Base-by-base conservation (phyloP, 2,888 invertebrate genomes). In the Sturmia bella region DNA sequence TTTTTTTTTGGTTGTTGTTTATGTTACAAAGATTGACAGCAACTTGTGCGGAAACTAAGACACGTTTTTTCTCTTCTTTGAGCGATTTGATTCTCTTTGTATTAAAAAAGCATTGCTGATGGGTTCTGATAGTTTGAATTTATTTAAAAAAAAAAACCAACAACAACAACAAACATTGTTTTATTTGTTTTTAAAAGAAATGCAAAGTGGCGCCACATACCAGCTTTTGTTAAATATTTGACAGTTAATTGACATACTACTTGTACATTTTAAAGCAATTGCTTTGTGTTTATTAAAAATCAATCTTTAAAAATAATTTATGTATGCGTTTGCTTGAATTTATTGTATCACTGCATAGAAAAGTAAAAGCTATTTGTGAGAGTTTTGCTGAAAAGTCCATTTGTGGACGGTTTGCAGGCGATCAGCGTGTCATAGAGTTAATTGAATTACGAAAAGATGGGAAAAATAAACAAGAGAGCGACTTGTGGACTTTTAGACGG, bases 1-100 rank as follows among this genome's bases (percentile, higher is more conserved):
- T 41, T n/a, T n/a, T n/a, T n/a, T n/a, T n/a, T n/a, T n/a, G n/a
- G n/a, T n/a, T n/a, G n/a, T n/a, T n/a, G n/a, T n/a, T n/a, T 32
- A 59, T 32, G 59, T 59, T 43, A 2, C 11, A n/a, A 0, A 79
- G 83, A 84, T 84, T 84, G 84, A 84, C 83, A 84, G 84, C 84
- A 80, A 83, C 83, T 84, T 84, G 84, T 84, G 84, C 83, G 83
- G 83, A 84, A 84, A 84, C 77, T 74, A 64, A 78, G 80, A 77
- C 84, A 84, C 84, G 83, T 84, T 84, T 84, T 80, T 52, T 74
- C 78, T 72, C 41, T 72, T 43, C 32, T 70, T 37, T 57, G 32
- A 32, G 32, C 32, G 32, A 32, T 39, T n/a, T 19, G 54, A 24
- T 52, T 6, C 13, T 21, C 3, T 13, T 54, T 15, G 7, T 15